phyloP scores from a whole-genome alignment of 2,113 vertebrate genomes.

The Seriola quinqueradiata region DNA sequence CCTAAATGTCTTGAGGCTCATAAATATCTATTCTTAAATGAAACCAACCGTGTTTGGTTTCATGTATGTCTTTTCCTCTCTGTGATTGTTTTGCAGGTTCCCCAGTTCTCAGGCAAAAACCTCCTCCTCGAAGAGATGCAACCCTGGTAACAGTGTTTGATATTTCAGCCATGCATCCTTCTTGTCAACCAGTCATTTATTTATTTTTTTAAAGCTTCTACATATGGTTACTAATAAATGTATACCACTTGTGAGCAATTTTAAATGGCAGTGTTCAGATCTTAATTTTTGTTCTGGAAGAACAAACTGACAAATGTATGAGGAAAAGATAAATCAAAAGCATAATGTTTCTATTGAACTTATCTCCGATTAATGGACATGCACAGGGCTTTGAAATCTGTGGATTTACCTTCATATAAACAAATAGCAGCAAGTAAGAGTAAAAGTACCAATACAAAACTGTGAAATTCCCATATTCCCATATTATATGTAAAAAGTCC shows the following conservation, averaged over 20 bases:
- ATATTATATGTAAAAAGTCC: too few relatives aligned
- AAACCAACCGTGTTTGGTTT: background rate
- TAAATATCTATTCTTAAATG: background rate
- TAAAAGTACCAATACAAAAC: too few relatives aligned
- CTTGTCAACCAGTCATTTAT: background rate
- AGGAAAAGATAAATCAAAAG: too few relatives aligned
- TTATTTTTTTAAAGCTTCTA: background rate
- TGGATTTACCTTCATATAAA: background rate
- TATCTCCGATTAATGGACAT: background rate
- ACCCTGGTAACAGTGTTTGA: conserved; percentile 88
- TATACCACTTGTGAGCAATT: too few relatives aligned
- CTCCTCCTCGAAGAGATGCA: conserved; percentile 95
- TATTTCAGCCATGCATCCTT: background rate
- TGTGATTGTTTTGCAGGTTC: conserved; percentile 86
- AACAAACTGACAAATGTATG: too few relatives aligned
- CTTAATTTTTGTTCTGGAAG: too few relatives aligned
- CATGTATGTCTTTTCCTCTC: background rate
- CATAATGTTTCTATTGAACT: background rate
- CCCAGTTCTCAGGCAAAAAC: conserved; percentile 96
- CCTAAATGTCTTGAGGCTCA: background rate
- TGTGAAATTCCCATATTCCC: too few relatives aligned
- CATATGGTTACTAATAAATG: background rate
- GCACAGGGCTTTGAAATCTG: background rate
- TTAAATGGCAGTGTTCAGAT: too few relatives aligned
- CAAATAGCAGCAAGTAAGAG: background rate